Percentiles rank a stretch among this genome's conserved stretches.
These are phyloP conservation scores for Polyergus mexicanus DNA, from an alignment of 1,140 invertebrate genomes.

Conservation along the genomic window DNA sequence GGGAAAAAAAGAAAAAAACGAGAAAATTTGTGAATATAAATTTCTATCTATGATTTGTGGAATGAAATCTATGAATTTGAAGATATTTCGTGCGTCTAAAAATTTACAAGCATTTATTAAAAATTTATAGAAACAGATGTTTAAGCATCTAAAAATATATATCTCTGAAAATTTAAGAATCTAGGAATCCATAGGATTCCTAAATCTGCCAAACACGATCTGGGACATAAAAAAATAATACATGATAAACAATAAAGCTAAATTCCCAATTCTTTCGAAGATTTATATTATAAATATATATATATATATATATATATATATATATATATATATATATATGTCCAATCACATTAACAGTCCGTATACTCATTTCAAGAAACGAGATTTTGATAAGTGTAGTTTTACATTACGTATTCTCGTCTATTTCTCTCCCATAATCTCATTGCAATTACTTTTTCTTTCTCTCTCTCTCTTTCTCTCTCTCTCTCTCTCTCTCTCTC, in stretches of 20 bases:
- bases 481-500: not conserved
- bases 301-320: not conserved
- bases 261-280: too few relatives aligned
- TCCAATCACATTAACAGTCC: not conserved
- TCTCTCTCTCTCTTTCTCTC: not conserved
- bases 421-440: slow-evolving; percentile 31
- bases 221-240: not conserved
- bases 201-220: not conserved
- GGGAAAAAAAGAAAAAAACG: not conserved
- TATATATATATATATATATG: too few relatives aligned
- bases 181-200: not conserved
- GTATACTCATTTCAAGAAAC: not conserved
- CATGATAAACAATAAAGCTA: too few relatives aligned
- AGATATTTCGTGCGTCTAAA: not conserved
- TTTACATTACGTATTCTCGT: not conserved
- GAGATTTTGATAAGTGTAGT: slow-evolving; percentile 19
- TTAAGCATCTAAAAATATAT: not conserved
- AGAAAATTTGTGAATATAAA: not conserved
- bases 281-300: not conserved
- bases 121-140: not conserved
- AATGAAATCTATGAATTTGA: not conserved
- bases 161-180: not conserved
- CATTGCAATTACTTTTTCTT: not conserved
- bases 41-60: not conserved
- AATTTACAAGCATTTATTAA: not conserved